Evolutionary conservation across 2,888 invertebrate species (phyloP).

Genomic region (Meghimatium bilineatum): DNA sequence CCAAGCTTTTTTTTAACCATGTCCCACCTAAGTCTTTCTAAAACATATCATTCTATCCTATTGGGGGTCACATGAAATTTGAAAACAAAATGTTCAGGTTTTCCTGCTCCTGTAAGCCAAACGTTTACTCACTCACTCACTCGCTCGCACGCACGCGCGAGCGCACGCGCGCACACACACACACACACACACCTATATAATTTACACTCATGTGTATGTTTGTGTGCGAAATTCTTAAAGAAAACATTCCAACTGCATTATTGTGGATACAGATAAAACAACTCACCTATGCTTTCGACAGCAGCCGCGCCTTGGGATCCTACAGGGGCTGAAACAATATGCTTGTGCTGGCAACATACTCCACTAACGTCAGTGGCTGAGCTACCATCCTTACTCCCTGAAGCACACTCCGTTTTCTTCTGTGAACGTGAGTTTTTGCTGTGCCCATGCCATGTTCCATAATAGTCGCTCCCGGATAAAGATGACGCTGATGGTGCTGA

Average conservation of each 20-base stretch:
- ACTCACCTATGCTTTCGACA: neutral
- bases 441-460: constrained; percentile 36
- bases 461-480: neutral
- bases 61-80: too few relatives aligned
- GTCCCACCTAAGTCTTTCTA: too few relatives aligned
- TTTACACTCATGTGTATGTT: too few relatives aligned
- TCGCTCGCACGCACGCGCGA: too few relatives aligned
- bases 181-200: too few relatives aligned
- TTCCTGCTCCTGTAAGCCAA: too few relatives aligned
- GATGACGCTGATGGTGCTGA: neutral
- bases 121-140: too few relatives aligned
- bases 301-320: neutral
- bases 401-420: neutral
- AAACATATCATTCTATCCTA: too few relatives aligned
- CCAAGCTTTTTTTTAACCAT: too few relatives aligned
- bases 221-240: too few relatives aligned
- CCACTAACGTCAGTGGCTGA: neutral
- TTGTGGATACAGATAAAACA: neutral
- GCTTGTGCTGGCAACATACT: neutral
- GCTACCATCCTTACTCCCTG: neutral
- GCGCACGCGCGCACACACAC: too few relatives aligned
- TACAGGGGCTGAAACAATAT: neutral
- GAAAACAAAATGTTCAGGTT: too few relatives aligned
- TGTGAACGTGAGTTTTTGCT: neutral
- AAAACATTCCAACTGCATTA: neutral